Base-by-base conservation (phyloP, 2,888 invertebrate genomes). In the Amblyjoppa fuscipennis region DNA sequence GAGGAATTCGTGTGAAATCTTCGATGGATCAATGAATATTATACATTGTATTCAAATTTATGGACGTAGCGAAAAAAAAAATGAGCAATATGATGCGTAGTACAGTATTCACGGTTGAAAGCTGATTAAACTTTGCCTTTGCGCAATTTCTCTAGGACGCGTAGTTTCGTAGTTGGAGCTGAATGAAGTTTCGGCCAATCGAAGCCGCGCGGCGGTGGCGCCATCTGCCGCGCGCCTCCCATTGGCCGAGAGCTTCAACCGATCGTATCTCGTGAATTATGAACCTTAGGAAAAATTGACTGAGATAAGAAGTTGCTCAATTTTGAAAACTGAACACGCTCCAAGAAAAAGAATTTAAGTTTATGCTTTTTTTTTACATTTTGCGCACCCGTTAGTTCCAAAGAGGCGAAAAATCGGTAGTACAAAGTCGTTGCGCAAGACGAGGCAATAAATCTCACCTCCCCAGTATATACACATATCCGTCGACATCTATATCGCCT, bases 1-100 rank as follows among this genome's bases (percentile, higher is more conserved):
- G 53, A 59, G 51, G 74, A 78, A 81, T 84, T 81, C 73, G 28
- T 68, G 13, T 61, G 11, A 76, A 66, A 76, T 56, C 64, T 31
- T 66, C 56, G n/a, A n/a, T 49, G 59, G 41, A 76, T 66, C 71
- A 77, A 81, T 71, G 59, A 77, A 76, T 70, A 64, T 75, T 75
- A 75, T 61, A 73, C 70, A 25, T 25, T 4, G 4, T 70, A 70
- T 11, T 76, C 71, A 56, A 74, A 25, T 13, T 28, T 59, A 28
- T 4, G 25, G 59, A 28, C 25, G 59, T 20, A 1, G 25, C 13
- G 13, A 45, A 45, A 16, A 49, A 45, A 45, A 49, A 49, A 45
- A 13, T 49, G 16, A 13, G 16, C 16, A 16, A 49, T 1, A 28
- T 25, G 4, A 59, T 25, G 13, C 5, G 16, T 4, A 49, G 16